Evolutionary conservation across 2,113 vertebrate genomes (phyloP), one percentile per base, ranked within the genome.

Genomic region (Rhinolophus sinicus): DNA sequence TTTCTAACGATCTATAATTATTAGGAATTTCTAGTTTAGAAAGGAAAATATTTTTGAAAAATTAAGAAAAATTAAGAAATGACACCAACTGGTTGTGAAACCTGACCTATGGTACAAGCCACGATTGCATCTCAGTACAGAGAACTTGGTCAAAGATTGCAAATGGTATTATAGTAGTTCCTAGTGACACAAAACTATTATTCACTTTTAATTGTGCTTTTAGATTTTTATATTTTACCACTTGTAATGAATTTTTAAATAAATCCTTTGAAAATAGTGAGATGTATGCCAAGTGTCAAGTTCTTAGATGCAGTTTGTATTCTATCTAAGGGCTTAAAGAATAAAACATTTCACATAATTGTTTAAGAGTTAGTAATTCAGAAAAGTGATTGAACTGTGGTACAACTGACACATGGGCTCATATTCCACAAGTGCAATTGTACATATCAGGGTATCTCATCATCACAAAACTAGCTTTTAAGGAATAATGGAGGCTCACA

Each of bases 221-320:
- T 80, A 85, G 65, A 28, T 85, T 75, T 96, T 73, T 30, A 28
- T 90, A 82, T 58, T 77, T 94, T 52, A 88, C 83, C n/a, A 92
- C 62, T 75, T 47, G 52, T 10, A 95, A 87, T 76, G n/a, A 64
- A 56, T 33, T 77, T 88, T 70, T 58, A 70, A 97, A 91, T 70
- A 58, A 52, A 78, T 73, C 73, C 56, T 30, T 90, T 50, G 13
- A 56, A 82, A 92, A n/a, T 38, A 78, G 30, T 88, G 33, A 93
- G 24, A 6, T 38, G 3, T 83, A 19, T 16, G 6, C 40, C 15
- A 40, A 62, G 35, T 58, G 56, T 47, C 50, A 56, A 30, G 62
- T 77, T 40, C 44, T 84, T 84, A 58, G n/a, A n/a, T 67, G 9
- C 19, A 64, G 35, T 9, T 44, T 62, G 26, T 54, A n/a, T 40